phyloP scores from a whole-genome alignment of 2,797 vertebrate species.

The Tachyglossus aculeatus region DNA sequence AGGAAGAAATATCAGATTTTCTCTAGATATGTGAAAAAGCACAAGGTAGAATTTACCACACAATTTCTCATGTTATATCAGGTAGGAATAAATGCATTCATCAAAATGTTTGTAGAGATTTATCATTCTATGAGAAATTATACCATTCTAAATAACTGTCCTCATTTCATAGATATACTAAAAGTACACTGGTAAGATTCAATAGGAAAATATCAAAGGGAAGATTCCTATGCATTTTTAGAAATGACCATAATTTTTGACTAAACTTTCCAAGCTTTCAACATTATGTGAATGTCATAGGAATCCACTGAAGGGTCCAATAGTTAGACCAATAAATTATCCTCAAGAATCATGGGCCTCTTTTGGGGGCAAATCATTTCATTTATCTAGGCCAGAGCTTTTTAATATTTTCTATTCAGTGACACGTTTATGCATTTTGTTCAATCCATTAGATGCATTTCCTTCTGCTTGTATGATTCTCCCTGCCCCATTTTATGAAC shows the following conservation, averaged over 20 bases:
- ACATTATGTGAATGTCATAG: neutral
- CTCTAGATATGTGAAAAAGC: conserved; percentile 31
- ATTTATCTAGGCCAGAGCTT: no score
- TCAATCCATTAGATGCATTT: no score
- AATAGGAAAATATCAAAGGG: conserved; percentile 2
- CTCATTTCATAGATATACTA: neutral
- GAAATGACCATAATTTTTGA: neutral
- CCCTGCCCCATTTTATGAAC: no score
- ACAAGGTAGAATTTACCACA: conserved; percentile 19
- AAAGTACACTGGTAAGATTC: neutral
- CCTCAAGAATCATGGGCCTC: no score
- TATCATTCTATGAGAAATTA: conserved; percentile 20
- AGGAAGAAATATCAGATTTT: conserved; percentile 37
- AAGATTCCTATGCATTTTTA: neutral
- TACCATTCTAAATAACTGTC: conserved; percentile 23
- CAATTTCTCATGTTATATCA: conserved; percentile 22
- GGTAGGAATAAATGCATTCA: conserved; percentile 31
- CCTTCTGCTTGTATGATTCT: no score
- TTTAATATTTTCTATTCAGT: no score
- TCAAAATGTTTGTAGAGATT: conserved; percentile 33
- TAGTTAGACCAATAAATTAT: no score
- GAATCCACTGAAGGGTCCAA: no score
- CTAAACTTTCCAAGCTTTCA: neutral
- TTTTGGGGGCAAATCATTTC: no score
- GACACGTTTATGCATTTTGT: no score